phyloP scores from a whole-genome alignment of 2,113 vertebrate genomes.

The Ptilonorhynchus violaceus region DNA sequence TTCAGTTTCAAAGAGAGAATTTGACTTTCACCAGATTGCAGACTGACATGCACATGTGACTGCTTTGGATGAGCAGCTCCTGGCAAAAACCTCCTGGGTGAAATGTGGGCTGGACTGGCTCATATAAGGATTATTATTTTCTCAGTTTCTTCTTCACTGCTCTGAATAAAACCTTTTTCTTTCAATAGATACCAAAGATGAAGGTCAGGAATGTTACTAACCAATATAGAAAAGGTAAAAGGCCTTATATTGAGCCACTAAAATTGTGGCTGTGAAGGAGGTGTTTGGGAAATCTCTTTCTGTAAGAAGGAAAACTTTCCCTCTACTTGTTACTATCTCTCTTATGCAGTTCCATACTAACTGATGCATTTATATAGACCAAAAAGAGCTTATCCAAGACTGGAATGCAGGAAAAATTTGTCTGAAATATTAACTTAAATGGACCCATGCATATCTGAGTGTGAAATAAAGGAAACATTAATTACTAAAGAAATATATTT shows the following conservation, averaged over 20 bases:
- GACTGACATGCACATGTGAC: neutral
- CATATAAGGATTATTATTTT: neutral
- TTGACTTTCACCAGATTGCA: neutral
- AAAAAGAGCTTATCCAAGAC: neutral
- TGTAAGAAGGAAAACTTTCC: neutral
- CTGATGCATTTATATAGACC: neutral
- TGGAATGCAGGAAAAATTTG: neutral
- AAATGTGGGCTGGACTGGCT: neutral
- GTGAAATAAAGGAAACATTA: neutral
- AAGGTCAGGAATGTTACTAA: neutral
- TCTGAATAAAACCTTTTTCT: neutral
- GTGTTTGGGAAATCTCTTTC: neutral
- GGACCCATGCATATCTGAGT: neutral
- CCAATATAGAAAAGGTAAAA: neutral
- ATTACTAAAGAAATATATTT: constrained; percentile 14
- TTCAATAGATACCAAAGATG: neutral
- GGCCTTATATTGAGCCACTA: neutral
- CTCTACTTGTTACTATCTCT: neutral
- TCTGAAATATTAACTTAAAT: neutral
- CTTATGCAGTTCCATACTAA: neutral
- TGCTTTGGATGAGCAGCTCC: neutral
- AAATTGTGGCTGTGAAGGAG: neutral
- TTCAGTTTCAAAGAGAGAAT: neutral
- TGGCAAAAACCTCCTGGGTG: neutral
- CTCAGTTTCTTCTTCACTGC: neutral